Evolutionary conservation across 2,888 invertebrate species (phyloP).

Genomic region (Dicycla oo): DNA sequence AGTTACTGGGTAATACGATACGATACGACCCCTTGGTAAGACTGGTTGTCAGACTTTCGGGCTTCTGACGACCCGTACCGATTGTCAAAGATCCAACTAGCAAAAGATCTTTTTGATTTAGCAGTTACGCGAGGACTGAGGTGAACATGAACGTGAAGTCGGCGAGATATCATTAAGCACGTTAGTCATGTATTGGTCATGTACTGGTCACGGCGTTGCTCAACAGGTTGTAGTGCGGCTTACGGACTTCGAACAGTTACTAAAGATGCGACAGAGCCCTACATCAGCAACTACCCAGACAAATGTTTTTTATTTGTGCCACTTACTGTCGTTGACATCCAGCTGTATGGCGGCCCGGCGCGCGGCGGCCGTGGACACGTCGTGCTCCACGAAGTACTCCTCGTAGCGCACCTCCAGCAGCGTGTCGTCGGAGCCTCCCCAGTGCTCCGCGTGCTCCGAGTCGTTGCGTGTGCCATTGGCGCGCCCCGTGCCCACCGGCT

Average conservation of each 20-base stretch:
- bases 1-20: too few relatives aligned
- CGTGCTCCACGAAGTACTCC: conserved; percentile 92
- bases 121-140: not conserved
- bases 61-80: too few relatives aligned
- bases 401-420: conserved; percentile 82
- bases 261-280: not conserved
- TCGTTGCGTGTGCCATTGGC: conserved; percentile 70
- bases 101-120: not conserved
- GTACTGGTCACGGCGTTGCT: too few relatives aligned
- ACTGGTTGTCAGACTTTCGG: too few relatives aligned
- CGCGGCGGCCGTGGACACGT: conserved; percentile 91
- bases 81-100: too few relatives aligned
- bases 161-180: too few relatives aligned
- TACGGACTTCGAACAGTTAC: not conserved
- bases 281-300: not conserved
- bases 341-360: conserved; percentile 88
- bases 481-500: conserved; percentile 82
- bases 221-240: not conserved
- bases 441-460: conserved; percentile 60
- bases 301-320: not conserved
- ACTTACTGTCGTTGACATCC: conserved; percentile 77
- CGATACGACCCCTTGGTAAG: too few relatives aligned
- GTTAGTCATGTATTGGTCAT: too few relatives aligned
- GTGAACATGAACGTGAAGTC: not conserved
- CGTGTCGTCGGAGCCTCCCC: conserved; percentile 66